Evolutionary conservation across 2,888 invertebrate species (phyloP).

Genomic region (Napeogenes sylphis): DNA sequence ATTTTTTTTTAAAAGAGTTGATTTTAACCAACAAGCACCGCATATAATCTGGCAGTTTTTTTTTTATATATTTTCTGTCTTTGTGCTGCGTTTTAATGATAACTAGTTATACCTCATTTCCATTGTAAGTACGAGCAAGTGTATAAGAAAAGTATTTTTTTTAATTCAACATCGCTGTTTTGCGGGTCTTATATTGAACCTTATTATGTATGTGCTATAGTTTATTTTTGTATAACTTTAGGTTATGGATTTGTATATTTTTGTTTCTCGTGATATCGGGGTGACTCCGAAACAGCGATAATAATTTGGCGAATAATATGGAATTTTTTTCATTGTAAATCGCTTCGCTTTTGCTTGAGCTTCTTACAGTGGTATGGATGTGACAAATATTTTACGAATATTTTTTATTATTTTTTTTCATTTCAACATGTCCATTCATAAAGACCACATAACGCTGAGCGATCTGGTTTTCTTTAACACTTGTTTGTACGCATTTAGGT

Average conservation of each 20-base stretch:
- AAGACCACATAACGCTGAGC: conserved; percentile 56
- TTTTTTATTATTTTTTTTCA: conserved; percentile 4
- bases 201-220: not conserved
- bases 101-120: conserved; percentile 46
- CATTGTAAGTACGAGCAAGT: conserved; percentile 76
- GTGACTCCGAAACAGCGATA: conserved; percentile 33
- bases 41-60: not conserved
- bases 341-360: conserved; percentile 75
- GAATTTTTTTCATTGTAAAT: conserved; percentile 43
- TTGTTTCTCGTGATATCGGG: not conserved
- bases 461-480: conserved; percentile 72
- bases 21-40: too few species aligned
- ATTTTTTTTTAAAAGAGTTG: too few species aligned
- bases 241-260: conserved; percentile 14
- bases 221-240: conserved; percentile 16
- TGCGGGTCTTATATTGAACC: conserved; percentile 37
- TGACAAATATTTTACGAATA: conserved; percentile 33
- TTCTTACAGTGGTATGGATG: conserved; percentile 61
- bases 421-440: conserved; percentile 38
- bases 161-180: conserved; percentile 52
- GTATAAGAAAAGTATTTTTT: conserved; percentile 55
- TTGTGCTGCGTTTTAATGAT: conserved; percentile 62
- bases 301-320: conserved; percentile 24
- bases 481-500: conserved; percentile 68
- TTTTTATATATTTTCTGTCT: conserved; percentile 42